These are phyloP conservation scores for Pogonognathellus flavescens DNA, from an alignment of 1,140 invertebrate species.

Conservation along the genomic window DNA sequence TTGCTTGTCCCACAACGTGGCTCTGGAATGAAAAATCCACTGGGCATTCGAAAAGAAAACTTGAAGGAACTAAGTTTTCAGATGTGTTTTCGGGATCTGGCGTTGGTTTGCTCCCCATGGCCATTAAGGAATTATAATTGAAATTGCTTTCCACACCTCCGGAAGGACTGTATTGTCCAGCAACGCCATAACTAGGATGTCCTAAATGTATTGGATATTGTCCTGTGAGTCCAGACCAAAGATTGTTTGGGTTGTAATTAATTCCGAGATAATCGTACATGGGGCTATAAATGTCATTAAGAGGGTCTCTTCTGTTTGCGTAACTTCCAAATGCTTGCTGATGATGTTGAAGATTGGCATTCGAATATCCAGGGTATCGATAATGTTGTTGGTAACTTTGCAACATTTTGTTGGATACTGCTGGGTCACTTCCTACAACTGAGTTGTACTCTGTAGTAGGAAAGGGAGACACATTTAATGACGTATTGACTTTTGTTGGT, in stretches of 20 bases:
- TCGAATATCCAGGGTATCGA: background rate
- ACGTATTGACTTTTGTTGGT: background rate
- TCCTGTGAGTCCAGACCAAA: background rate
- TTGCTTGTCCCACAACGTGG: conserved; percentile 10
- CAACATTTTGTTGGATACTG: background rate
- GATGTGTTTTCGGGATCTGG: background rate
- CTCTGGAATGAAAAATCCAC: background rate
- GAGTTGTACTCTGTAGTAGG: background rate
- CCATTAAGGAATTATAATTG: background rate
- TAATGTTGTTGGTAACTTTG: background rate
- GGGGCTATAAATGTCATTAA: background rate
- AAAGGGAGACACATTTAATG: background rate
- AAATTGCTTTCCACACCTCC: background rate
- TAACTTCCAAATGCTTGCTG: background rate
- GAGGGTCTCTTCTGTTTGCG: background rate
- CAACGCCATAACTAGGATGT: conserved; percentile 14
- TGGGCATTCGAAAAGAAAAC: background rate
- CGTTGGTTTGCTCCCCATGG: background rate
- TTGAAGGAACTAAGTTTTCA: background rate
- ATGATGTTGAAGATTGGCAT: background rate
- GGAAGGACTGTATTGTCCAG: conserved; percentile 1
- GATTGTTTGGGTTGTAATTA: background rate
- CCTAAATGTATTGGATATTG: background rate
- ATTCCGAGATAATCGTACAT: background rate
- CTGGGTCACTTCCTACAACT: background rate